These are phyloP conservation scores for Drosophila rellima DNA, from an alignment of 2,888 invertebrate genomes.

Conservation along the genomic window DNA sequence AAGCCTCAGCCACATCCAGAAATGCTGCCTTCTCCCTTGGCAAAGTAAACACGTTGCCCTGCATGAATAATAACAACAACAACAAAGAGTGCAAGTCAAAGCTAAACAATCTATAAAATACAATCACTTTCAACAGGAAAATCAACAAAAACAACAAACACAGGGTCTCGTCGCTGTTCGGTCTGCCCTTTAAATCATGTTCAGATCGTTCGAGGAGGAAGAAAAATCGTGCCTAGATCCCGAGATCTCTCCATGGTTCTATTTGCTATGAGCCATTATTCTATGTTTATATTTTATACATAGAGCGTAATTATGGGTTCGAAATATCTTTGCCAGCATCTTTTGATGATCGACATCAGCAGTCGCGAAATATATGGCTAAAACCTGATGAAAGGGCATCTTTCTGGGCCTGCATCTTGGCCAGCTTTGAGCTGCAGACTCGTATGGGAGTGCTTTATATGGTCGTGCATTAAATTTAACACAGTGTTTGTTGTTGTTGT, in stretches of 20 bases:
- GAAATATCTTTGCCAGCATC: slow-evolving; percentile 66
- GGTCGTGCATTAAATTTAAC: slow-evolving; percentile 74
- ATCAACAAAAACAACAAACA: slow-evolving; percentile 42
- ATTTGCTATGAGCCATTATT: slow-evolving; percentile 28
- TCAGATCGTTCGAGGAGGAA: slow-evolving; percentile 39
- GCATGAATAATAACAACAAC: slow-evolving; percentile 24
- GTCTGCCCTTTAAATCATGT: slow-evolving; percentile 73
- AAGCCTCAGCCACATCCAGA: slow-evolving; percentile 24
- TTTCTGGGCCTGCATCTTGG: slow-evolving; percentile 18
- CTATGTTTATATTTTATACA: slow-evolving; percentile 47
- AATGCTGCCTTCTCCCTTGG: slow-evolving; percentile 32
- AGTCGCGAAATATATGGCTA: slow-evolving; percentile 50
- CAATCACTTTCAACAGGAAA: slow-evolving; percentile 70
- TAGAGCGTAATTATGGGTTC: slow-evolving; percentile 67
- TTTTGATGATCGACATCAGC: slow-evolving; percentile 64
- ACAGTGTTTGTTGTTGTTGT: slow-evolving; percentile 39
- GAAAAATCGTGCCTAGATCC: slow-evolving; percentile 58
- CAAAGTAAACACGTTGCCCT: slow-evolving; percentile 52
- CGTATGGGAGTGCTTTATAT: slow-evolving; percentile 53
- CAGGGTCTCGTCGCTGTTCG: slow-evolving; percentile 6
- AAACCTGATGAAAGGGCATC: slow-evolving; percentile 69
- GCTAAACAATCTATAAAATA: slow-evolving; percentile 65
- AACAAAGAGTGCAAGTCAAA: slow-evolving; percentile 25
- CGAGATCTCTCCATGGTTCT: slow-evolving; percentile 15
- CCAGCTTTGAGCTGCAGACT: slow-evolving; percentile 29